Conservation (phyloP, 2,888 invertebrate species). For the Isoperla grammatica region DNA sequence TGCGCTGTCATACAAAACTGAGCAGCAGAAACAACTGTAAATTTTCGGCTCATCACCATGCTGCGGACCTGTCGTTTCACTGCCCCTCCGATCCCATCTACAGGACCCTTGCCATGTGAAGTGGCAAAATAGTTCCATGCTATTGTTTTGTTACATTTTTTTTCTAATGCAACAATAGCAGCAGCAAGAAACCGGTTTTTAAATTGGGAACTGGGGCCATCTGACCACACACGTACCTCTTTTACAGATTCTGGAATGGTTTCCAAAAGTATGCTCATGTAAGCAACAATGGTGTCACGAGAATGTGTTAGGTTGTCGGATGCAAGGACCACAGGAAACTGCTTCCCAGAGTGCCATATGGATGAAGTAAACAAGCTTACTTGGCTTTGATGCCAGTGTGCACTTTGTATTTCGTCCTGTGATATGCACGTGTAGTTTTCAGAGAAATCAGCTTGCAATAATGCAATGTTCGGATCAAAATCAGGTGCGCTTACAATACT, state of each 20-base stretch:
- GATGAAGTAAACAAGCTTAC: neutral
- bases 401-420: no score
- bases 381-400: neutral
- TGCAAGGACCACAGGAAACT: neutral
- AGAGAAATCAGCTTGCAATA: neutral
- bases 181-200: constrained; percentile 13
- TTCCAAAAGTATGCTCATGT: neutral
- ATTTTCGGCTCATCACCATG: neutral
- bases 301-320: constrained; percentile 3
- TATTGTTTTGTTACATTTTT: constrained; percentile 1
- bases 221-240: constrained; percentile 8
- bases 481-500: neutral
- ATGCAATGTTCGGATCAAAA: neutral
- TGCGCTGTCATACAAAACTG: neutral
- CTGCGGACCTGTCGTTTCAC: neutral
- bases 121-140: constrained; percentile 12
- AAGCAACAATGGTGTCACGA: neutral
- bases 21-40: neutral
- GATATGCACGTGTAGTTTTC: no score
- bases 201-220: constrained; percentile 16
- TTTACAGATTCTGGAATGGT: neutral
- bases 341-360: neutral
- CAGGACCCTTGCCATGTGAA: constrained; percentile 11
- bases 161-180: neutral
- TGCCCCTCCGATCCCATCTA: neutral